These are phyloP conservation scores for Pangasius sanitwongsei DNA, from an alignment of 2,797 vertebrate genomes.

Conservation along the genomic window DNA sequence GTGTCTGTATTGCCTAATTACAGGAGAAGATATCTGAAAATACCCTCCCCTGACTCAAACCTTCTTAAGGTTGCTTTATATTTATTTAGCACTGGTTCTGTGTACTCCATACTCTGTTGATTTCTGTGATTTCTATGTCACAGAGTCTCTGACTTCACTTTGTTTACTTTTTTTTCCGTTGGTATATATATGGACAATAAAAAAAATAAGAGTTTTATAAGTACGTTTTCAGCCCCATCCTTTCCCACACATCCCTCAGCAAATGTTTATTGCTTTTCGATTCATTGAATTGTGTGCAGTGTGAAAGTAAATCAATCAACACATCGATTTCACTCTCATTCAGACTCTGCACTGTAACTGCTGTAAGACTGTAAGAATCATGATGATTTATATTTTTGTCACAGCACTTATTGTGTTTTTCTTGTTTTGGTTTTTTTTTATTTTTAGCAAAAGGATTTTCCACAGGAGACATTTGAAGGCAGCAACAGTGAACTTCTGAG, in stretches of 20 bases:
- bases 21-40: neutral
- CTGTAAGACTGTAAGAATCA: neutral
- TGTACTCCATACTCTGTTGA: neutral
- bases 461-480: conserved; percentile 84
- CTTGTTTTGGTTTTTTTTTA: neutral
- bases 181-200: neutral
- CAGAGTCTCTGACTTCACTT: neutral
- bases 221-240: neutral
- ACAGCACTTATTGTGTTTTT: neutral
- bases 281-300: neutral
- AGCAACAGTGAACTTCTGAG: conserved; percentile 86
- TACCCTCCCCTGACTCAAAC: neutral
- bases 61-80: neutral
- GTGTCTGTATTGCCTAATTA: neutral
- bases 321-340: neutral
- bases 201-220: neutral
- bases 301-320: neutral
- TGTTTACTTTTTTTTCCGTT: neutral
- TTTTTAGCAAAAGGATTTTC: conserved; percentile 86
- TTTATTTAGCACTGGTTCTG: neutral
- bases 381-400: neutral
- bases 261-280: neutral
- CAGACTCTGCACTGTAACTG: neutral
- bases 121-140: neutral
- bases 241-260: neutral